Evolutionary conservation across 2,797 vertebrate genomes (phyloP), one percentile per base, ranked within the genome.

Genomic region (Macropus fuliginosus): DNA sequence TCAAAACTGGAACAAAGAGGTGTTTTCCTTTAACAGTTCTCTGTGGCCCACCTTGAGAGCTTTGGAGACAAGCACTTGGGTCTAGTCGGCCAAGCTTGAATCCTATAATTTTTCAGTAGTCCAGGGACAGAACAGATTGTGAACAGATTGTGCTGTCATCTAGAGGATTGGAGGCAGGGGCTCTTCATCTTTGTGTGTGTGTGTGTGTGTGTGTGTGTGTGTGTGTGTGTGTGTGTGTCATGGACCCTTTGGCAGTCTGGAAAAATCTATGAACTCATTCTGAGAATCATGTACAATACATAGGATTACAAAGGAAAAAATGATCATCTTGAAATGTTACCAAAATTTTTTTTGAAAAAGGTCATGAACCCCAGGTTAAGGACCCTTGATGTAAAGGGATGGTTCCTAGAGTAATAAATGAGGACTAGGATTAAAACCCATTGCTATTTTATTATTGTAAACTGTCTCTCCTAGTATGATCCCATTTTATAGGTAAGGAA

Each of bases 51-150:
- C 90, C 89, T 93, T 27, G 29, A 66, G 62, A 56, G 6, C 21
- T 81, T 34, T 0, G 40, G 92, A 94, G 74, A 57, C 40, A 54
- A 91, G 92, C 50, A 57, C 57, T 2, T 0, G 50, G 57, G 46
- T 31, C 56, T 34, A 8, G 29, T n/a, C 29, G 46, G 54, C 1
- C 0, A 0, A 1, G 55, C 28, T 16, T 8, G 27, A 87, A 92
- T 31, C 54, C 52, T n/a, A 2, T 3, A 56, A 21, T 29, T 50
- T 4, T 40, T 54, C 21, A 90, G 24, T 5, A 89, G 92, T 27
- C 2, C 5, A 1, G 0, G 74, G 57, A 50, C 40, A 21, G 0
- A n/a, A 52, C 13, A 10, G 21, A 0, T 91, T 92, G 52, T 27
- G 21, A 56, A 46, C 0, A 5, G 29, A 18, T 90, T 55, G 8